Conservation (phyloP, 2,113 vertebrate genomes). For the Phoenicopterus ruber region DNA sequence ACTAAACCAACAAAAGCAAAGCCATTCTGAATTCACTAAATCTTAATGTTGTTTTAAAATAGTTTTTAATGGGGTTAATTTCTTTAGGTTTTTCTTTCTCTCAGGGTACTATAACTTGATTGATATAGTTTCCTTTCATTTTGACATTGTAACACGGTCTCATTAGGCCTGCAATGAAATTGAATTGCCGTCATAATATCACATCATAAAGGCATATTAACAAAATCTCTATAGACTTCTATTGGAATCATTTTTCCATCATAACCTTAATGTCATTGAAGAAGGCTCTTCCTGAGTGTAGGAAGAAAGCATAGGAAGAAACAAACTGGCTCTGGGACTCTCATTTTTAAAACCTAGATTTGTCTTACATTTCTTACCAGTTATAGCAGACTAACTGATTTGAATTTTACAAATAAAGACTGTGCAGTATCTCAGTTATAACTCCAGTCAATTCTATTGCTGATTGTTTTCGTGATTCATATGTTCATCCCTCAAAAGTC, state of each 20-base stretch:
- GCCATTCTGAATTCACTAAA: conserved; percentile 49
- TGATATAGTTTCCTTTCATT: conserved; percentile 66
- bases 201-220: conserved; percentile 71
- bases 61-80: conserved; percentile 59
- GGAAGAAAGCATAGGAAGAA: neutral
- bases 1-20: conserved; percentile 49
- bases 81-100: conserved; percentile 57
- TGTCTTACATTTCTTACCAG: neutral
- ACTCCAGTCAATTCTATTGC: neutral
- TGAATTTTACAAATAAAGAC: neutral
- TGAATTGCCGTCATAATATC: conserved; percentile 69
- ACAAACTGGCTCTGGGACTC: neutral
- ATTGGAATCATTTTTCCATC: conserved; percentile 48
- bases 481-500: neutral
- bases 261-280: conserved; percentile 63
- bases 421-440: neutral
- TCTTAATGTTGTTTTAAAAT: conserved; percentile 66
- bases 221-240: conserved; percentile 49
- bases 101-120: conserved; percentile 62
- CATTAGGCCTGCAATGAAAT: conserved; percentile 72
- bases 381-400: neutral
- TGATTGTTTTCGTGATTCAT: neutral
- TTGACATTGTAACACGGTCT: conserved; percentile 69
- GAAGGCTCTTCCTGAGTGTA: neutral
- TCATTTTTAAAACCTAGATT: neutral